A percentile compares a stretch with the other conserved stretches of the same genome.
Evolutionary conservation across 2,888 invertebrate species (phyloP).

Genomic region (Dorcus parallelipipedus): DNA sequence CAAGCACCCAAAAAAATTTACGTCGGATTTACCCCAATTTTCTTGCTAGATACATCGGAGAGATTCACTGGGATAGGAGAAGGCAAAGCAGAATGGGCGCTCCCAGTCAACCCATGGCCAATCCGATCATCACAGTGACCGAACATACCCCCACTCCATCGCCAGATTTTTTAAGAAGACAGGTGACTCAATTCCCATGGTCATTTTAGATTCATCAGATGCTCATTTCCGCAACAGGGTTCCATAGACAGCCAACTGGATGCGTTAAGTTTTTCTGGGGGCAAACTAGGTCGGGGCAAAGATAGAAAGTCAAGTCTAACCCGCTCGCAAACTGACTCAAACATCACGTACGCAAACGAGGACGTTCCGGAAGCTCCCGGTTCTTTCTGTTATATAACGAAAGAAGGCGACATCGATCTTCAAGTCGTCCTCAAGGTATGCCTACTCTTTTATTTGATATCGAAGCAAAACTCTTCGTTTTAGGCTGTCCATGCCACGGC

Average conservation of each 20-base stretch:
- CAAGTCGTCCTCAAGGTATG: slow-evolving; percentile 78
- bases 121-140: slow-evolving; percentile 95
- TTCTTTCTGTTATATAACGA: slow-evolving; percentile 87
- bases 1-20: background rate
- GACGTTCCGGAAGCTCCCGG: slow-evolving; percentile 88
- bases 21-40: background rate
- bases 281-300: slow-evolving; percentile 57
- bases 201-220: background rate
- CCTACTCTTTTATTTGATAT: background rate
- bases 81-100: slow-evolving; percentile 55
- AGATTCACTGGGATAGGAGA: slow-evolving; percentile 62
- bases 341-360: slow-evolving; percentile 82
- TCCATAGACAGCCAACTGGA: slow-evolving; percentile 84
- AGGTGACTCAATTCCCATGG: slow-evolving; percentile 50
- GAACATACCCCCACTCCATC: slow-evolving; percentile 93
- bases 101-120: slow-evolving; percentile 65
- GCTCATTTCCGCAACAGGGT: slow-evolving; percentile 53
- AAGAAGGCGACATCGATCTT: slow-evolving; percentile 91
- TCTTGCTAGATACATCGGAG: slow-evolving; percentile 65
- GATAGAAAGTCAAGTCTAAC: slow-evolving; percentile 72
- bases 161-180: slow-evolving; percentile 79
- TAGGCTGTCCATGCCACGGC: slow-evolving; percentile 86
- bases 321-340: slow-evolving; percentile 88
- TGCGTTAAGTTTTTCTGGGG: slow-evolving; percentile 58
- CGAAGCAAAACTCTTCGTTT: slow-evolving; percentile 30